Evolutionary conservation across 2,888 invertebrate species (phyloP).

Genomic region (Ellobium chinense): DNA sequence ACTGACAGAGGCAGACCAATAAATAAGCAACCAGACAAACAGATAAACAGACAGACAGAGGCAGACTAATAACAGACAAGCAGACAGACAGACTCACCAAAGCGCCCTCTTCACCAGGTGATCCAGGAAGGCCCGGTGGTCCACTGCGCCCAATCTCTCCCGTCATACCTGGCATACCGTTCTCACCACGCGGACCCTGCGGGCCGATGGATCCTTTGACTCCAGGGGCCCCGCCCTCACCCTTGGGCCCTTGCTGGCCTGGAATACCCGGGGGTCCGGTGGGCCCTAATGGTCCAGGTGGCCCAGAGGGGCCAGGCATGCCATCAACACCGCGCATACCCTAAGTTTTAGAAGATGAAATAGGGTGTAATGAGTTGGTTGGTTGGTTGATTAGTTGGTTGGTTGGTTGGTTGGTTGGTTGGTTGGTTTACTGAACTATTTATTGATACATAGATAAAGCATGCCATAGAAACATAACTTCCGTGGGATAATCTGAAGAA

Average conservation of each 20-base stretch:
- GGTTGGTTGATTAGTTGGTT: too few species aligned
- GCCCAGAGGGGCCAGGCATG: constrained; percentile 86
- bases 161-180: constrained; percentile 62
- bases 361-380: too few species aligned
- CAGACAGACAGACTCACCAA: constrained; percentile 54
- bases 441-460: too few species aligned
- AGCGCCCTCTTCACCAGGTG: constrained; percentile 68
- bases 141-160: constrained; percentile 67
- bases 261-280: constrained; percentile 68
- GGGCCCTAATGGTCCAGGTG: constrained; percentile 84
- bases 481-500: too few species aligned
- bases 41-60: neutral
- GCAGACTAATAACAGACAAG: neutral
- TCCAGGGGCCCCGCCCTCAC: constrained; percentile 66
- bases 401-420: too few species aligned
- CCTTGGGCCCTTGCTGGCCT: constrained; percentile 65
- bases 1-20: neutral
- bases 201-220: constrained; percentile 68
- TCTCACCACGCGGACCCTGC: constrained; percentile 70
- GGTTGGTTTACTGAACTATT: too few species aligned
- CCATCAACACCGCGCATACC: constrained; percentile 78
- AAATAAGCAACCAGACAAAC: neutral
- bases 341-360: too few species aligned
- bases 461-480: too few species aligned
- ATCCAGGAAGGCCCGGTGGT: constrained; percentile 64